Percentiles rank a stretch among this genome's conserved stretches.
Evolutionary conservation across 2,113 vertebrate species (phyloP).

Genomic region (Pangasianodon hypophthalmus): DNA sequence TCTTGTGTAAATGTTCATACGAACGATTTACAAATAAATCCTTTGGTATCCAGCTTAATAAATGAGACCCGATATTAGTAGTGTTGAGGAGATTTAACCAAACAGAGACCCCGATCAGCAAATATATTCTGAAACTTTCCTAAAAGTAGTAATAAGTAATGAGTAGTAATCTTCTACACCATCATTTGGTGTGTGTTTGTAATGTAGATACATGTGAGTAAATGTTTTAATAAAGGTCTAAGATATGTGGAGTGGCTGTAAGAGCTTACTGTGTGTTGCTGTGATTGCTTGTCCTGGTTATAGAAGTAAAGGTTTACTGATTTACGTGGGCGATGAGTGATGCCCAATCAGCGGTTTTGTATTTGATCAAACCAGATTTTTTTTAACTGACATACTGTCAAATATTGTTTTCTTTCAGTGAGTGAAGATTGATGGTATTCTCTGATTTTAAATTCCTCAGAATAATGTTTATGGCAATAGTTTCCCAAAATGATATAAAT

Average conservation of each 20-base stretch:
- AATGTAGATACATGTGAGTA: not conserved
- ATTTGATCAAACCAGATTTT: not conserved
- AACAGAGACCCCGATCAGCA: too few species aligned
- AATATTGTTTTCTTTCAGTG: not conserved
- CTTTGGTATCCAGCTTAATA: too few species aligned
- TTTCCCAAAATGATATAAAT: not conserved
- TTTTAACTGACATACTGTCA: not conserved
- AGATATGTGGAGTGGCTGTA: not conserved
- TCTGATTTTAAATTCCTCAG: not conserved
- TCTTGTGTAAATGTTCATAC: too few species aligned
- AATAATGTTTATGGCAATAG: not conserved
- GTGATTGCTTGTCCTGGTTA: not conserved
- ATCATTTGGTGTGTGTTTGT: not conserved
- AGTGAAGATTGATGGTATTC: not conserved
- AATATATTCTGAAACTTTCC: too few species aligned
- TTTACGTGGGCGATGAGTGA: not conserved
- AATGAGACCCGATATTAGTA: not conserved
- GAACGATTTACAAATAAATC: too few species aligned
- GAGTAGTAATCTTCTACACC: not conserved
- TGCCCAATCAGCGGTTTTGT: not conserved
- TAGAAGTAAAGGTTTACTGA: not conserved
- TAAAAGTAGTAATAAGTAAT: not conserved
- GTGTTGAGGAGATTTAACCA: too few species aligned
- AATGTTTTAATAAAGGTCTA: not conserved
- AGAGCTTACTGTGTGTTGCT: not conserved